Evolutionary conservation across 2,888 invertebrate genomes (phyloP).

Genomic region (Melanotus villosus): DNA sequence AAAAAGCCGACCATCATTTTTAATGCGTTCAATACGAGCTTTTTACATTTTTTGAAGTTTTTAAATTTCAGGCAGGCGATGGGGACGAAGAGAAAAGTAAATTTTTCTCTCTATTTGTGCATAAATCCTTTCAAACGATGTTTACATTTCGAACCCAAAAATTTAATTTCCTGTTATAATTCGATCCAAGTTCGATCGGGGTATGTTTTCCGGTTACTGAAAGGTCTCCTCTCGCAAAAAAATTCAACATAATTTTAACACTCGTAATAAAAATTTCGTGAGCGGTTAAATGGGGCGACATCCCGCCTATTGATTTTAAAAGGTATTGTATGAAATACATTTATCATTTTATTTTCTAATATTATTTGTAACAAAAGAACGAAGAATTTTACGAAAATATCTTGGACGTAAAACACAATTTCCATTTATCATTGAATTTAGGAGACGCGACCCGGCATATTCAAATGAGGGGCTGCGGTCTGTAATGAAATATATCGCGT

Average conservation of each 20-base stretch:
- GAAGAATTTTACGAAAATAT: slow-evolving; percentile 44
- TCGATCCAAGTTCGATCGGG: slow-evolving; percentile 24
- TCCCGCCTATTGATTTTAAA: slow-evolving; percentile 35
- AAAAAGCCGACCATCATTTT: slow-evolving; percentile 3
- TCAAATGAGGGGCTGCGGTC: slow-evolving; percentile 44
- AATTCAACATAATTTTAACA: slow-evolving; percentile 26
- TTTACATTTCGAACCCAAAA: slow-evolving; percentile 6
- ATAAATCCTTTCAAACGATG: too few relatives aligned
- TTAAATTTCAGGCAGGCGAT: not conserved
- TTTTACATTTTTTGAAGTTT: not conserved
- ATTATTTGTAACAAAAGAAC: slow-evolving; percentile 46
- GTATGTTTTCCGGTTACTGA: slow-evolving; percentile 25
- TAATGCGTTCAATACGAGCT: not conserved
- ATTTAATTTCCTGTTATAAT: slow-evolving; percentile 38
- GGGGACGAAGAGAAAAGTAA: too few relatives aligned
- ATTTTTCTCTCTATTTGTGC: too few relatives aligned
- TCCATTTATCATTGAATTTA: slow-evolving; percentile 49
- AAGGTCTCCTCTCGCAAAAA: slow-evolving; percentile 13
- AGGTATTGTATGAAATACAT: slow-evolving; percentile 34
- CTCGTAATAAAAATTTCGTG: slow-evolving; percentile 21
- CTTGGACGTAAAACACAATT: slow-evolving; percentile 46
- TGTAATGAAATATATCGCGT: slow-evolving; percentile 48
- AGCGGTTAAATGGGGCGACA: slow-evolving; percentile 12
- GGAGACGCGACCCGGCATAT: slow-evolving; percentile 46
- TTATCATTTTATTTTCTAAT: slow-evolving; percentile 46